Base-by-base conservation (phyloP, 37 sponge, comb jelly and placozoan genomes). In the Geodia barretti region DNA sequence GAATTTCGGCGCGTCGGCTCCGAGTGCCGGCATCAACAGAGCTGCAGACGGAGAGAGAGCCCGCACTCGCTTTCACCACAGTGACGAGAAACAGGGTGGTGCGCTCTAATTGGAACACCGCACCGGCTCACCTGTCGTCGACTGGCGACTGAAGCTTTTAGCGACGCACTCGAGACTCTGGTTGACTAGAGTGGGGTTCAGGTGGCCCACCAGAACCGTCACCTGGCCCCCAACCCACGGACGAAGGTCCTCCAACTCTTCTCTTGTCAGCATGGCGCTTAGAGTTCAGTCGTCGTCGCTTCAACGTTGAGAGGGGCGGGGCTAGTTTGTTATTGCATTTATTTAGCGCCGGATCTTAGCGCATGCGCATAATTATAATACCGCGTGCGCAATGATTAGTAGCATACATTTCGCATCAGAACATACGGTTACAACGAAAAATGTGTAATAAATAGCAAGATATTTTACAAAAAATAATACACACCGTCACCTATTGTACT, bases 241-340 rank as follows among this genome's bases (percentile, higher is more conserved):
- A 63, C 88, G 79, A 11, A 94, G 63, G 30, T 83, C 88, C 37
- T 83, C 95, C 23, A 94, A n/a, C 65, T 85, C 87, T 32, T 66
- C 79, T 62, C 76, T 88, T 7, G 88, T 68, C 63, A 88, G 29
- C 88, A 88, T 88, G 19, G 26, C 75, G 54, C 54, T 7, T 14
- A 47, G 11, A 7, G 7, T 47, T 7, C 54, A 47, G 54, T n/a
- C n/a, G n/a, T n/a, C 54, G 54, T 47, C 14, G 7, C 14, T 47
- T 17, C 14, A 17, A 47, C 54, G 54, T 47, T 47, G 14, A 17
- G 54, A 47, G 54, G n/a, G 54, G 54, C 54, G 54, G 54, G 14
- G 54, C 54, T 47, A 17, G 54, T 47, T 47, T 17, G 14, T n/a
- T 17, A 7, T 47, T 14, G 54, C 54, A 47, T 14, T n/a, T n/a